Evolutionary conservation across 2,113 vertebrate species (phyloP), one percentile per base, ranked within the genome.

Genomic region (Microcebus lehilahytsara): DNA sequence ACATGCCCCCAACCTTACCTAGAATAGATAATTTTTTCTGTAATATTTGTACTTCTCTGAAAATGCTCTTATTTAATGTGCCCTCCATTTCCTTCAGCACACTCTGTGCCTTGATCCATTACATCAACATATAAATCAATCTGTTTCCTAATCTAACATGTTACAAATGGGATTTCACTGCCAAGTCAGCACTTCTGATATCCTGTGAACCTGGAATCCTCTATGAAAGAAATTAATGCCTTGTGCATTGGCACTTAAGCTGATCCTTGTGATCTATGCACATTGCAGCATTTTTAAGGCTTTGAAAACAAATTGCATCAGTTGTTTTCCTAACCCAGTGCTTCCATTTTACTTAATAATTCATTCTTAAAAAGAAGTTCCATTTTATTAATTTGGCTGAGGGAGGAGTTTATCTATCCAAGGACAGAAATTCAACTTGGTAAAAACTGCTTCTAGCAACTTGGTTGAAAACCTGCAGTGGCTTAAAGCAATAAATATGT

Each of bases 11-110:
- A 17, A n/a, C 74, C 80, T 93, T n/a, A 93, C 77, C 92, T 84
- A 72, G 60, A 23, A 8, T 27, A 60, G 91, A 92, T 72, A n/a
- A 30, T 49, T 71, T 40, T 97, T 93, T 12, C 37, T 86, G 83
- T 93, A 69, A 64, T 53, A 1, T 94, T 96, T 97, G 90, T 51
- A 64, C 97, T 96, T 83, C 98, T 98, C 96, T 93, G 88, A 88
- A 94, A 96, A 95, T 56, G 81, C 42, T n/a, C 78, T 95, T 91
- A 23, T 91, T 89, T 96, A 97, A 98, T 79, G 77, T 96, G 88
- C 88, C 97, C 92, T 97, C 97, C 96, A 95, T 93, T 96, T 98
- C 98, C 98, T 97, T 97, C 97, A 97, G 97, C 96, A 97, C 93
- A 92, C 86, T 83, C 87, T 85, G 89, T 92, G 97, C 97, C 85